A percentile compares a stretch with the other conserved stretches of the same genome.
Evolutionary conservation across 1,140 invertebrate genomes (phyloP).

Genomic region (Artemia franciscana): DNA sequence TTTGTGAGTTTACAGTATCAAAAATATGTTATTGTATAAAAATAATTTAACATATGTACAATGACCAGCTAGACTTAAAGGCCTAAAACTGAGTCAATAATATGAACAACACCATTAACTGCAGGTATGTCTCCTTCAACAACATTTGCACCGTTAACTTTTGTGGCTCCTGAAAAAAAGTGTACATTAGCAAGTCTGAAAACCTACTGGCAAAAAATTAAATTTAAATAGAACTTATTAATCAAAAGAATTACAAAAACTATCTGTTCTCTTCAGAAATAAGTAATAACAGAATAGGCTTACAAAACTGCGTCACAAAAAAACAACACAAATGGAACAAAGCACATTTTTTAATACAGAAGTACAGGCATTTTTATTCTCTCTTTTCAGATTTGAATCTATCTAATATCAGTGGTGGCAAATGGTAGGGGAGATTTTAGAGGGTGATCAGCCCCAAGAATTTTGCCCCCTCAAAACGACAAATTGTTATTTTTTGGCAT

Average conservation of each 20-base stretch:
- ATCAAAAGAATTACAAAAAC: no score
- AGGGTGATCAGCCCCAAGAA: no score
- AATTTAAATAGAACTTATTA: no score
- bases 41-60: slow-evolving; percentile 1
- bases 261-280: not conserved
- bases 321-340: not conserved
- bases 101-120: slow-evolving; percentile 20
- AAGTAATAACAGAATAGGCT: not conserved
- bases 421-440: no score
- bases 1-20: no score
- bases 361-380: no score
- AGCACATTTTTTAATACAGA: not conserved
- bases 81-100: slow-evolving; percentile 19
- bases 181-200: not conserved
- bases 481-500: no score
- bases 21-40: no score
- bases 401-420: no score
- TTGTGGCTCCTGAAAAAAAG: slow-evolving; percentile 13
- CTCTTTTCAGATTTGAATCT: no score
- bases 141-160: slow-evolving; percentile 21
- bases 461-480: no score
- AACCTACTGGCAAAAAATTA: no score
- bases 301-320: not conserved
- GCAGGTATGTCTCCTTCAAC: slow-evolving; percentile 15
- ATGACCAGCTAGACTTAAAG: slow-evolving; percentile 8